Base-by-base conservation (phyloP, 2,113 vertebrate genomes). In the Pelusios castaneus region DNA sequence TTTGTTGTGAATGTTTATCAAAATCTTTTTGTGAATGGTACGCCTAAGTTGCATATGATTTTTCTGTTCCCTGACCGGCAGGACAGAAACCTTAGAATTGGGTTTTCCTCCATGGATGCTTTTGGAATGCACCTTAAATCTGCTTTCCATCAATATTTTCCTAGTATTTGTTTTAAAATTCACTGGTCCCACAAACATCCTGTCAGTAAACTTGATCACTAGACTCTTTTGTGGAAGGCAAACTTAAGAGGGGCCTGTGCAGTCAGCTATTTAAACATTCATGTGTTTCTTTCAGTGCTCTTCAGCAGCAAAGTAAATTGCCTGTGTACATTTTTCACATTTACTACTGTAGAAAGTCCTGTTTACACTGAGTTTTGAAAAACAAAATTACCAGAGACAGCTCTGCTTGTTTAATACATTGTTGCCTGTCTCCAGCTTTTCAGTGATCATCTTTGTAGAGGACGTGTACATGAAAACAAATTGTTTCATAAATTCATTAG, bases 401-500 rank as follows among this genome's bases (percentile, higher is more conserved):
- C 13, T 38, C 79, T 56, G 24, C n/a, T 81, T 81, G 54, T 56
- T 81, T 58, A 55, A 6, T 78, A 6, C 73, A 14, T 31, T 51
- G 2, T 43, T 81, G n/a, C 3, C 25, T 49, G 2, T 11, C 4
- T 5, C 41, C 43, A 21, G n/a, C 73, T 76, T 45, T 29, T 52
- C 31, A 17, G 29, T 25, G 17, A 14, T 25, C 9, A 12, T 55
- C 45, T 24, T 60, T 2, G 0, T 22, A 1, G 45, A 31, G 25
- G 14, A 38, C 11, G 1, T 0, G 3, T 34, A 10, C 49, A 85
- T 29, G 6, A 38, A 55, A 58, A 38, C 13, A 41, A 41, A 17
- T 2, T 67, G 25, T 76, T 76, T 27, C 73, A 5, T 31, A 78
- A 79, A 75, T 21, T 29, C 67, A 22, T 5, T 0, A 0, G 5